Evolutionary conservation across 1,140 invertebrate species (phyloP).

Genomic region (Psilanteris sp.): DNA sequence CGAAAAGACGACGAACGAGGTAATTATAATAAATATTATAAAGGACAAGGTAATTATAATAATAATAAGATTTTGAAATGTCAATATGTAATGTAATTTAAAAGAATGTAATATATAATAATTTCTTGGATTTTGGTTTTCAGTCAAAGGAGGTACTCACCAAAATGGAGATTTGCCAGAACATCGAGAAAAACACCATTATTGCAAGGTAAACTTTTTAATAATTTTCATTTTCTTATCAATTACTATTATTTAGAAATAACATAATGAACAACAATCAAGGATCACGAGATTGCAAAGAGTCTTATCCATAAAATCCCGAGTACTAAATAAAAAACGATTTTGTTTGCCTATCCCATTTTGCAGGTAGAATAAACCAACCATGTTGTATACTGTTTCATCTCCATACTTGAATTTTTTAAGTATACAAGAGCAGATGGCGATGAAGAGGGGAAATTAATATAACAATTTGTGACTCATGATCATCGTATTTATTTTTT

Average conservation of each 20-base stretch:
- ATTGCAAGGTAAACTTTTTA: constrained; percentile 78
- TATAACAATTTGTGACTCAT: constrained; percentile 27
- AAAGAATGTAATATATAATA: too few species aligned
- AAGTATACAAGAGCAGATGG: constrained; percentile 20
- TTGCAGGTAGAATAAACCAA: constrained; percentile 14
- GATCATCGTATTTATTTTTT: constrained; percentile 2
- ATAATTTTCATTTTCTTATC: neutral
- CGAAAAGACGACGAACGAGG: constrained; percentile 88
- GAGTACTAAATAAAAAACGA: neutral
- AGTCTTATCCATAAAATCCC: neutral
- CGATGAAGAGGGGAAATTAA: constrained; percentile 1
- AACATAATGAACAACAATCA: neutral
- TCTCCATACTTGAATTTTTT: neutral
- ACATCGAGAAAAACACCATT: constrained; percentile 82
- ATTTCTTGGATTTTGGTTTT: constrained; percentile 59
- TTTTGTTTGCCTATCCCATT: constrained; percentile 10
- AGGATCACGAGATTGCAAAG: neutral
- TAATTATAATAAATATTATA: constrained; percentile 71
- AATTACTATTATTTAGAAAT: neutral
- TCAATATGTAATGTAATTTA: too few species aligned
- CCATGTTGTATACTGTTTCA: constrained; percentile 24
- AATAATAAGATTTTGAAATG: neutral
- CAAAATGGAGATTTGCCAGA: constrained; percentile 82
- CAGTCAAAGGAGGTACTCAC: constrained; percentile 79
- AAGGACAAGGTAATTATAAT: constrained; percentile 80